phyloP scores from a whole-genome alignment of 37 sponge, comb jelly and placozoan species.

The Ianthella basta region DNA sequence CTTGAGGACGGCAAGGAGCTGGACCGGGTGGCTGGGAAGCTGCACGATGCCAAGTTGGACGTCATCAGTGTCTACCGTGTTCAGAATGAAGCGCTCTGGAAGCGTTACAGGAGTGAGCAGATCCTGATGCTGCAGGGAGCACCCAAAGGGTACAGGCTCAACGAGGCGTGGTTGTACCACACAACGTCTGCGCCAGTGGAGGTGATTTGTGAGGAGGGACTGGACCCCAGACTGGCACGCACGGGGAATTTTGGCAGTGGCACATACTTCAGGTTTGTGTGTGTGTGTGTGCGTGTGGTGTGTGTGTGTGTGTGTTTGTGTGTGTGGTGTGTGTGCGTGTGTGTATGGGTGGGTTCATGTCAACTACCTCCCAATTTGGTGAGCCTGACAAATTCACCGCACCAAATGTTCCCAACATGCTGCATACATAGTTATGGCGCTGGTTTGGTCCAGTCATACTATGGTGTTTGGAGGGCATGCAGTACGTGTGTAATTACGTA shows the following conservation, averaged over 20 bases:
- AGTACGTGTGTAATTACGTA: too few species aligned
- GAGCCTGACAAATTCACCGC: too few species aligned
- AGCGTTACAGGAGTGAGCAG: constrained; percentile 58
- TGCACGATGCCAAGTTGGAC: neutral
- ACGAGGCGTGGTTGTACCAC: constrained; percentile 69
- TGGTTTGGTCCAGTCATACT: too few species aligned
- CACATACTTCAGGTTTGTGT: constrained; percentile 80
- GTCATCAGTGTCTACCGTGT: constrained; percentile 54
- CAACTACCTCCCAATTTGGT: too few species aligned
- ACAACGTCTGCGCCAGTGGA: constrained; percentile 39
- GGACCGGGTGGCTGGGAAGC: neutral
- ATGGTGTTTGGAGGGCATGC: too few species aligned
- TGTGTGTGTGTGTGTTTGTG: neutral
- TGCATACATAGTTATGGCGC: too few species aligned
- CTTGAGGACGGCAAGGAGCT: neutral
- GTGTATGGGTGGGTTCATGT: neutral
- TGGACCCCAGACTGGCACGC: constrained; percentile 64
- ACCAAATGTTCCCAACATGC: too few species aligned
- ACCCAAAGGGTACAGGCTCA: constrained; percentile 32
- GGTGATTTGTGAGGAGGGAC: constrained; percentile 77
- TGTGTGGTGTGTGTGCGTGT: neutral
- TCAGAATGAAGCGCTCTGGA: constrained; percentile 65
- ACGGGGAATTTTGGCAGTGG: constrained; percentile 77
- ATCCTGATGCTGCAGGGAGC: constrained; percentile 45
- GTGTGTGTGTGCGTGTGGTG: neutral